These are phyloP conservation scores for Hipparchia sbordonii DNA, from an alignment of 2,888 invertebrate species.

Conservation along the genomic window DNA sequence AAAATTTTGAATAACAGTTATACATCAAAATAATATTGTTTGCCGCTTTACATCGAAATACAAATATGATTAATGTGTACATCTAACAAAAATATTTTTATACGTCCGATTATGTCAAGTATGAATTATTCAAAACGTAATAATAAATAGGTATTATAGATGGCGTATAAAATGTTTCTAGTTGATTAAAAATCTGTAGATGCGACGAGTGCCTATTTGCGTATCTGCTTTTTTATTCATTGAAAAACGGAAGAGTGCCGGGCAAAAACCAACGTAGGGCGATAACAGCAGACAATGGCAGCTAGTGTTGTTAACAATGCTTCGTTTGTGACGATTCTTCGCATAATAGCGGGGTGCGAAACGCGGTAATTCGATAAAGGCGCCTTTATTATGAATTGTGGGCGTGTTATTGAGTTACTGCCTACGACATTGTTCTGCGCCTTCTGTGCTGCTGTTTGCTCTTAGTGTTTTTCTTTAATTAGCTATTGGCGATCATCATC, in stretches of 20 bases:
- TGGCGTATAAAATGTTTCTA: too few relatives aligned
- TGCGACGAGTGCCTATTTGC: constrained; percentile 43
- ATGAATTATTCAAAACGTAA: too few relatives aligned
- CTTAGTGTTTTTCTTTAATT: constrained; percentile 39
- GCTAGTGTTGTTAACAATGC: constrained; percentile 78
- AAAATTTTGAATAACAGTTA: too few relatives aligned
- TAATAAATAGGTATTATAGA: too few relatives aligned
- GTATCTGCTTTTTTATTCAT: constrained; percentile 56
- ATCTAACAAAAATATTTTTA: too few relatives aligned
- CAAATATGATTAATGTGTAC: too few relatives aligned
- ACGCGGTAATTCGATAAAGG: constrained; percentile 78
- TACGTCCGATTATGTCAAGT: too few relatives aligned
- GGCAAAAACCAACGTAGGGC: constrained; percentile 76
- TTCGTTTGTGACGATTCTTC: constrained; percentile 82
- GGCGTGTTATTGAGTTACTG: constrained; percentile 75
- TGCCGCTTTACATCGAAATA: too few relatives aligned
- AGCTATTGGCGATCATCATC: constrained; percentile 14
- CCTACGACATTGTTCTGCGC: constrained; percentile 56
- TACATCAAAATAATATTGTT: too few relatives aligned
- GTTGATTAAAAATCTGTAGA: too few relatives aligned
- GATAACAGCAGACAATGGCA: constrained; percentile 79
- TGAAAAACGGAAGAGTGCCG: constrained; percentile 70
- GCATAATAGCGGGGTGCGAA: constrained; percentile 76
- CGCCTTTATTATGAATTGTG: constrained; percentile 75
- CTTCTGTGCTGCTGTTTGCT: constrained; percentile 53